These are phyloP conservation scores for Ondatra zibethicus DNA, from an alignment of 2,113 vertebrate genomes.

Conservation along the genomic window DNA sequence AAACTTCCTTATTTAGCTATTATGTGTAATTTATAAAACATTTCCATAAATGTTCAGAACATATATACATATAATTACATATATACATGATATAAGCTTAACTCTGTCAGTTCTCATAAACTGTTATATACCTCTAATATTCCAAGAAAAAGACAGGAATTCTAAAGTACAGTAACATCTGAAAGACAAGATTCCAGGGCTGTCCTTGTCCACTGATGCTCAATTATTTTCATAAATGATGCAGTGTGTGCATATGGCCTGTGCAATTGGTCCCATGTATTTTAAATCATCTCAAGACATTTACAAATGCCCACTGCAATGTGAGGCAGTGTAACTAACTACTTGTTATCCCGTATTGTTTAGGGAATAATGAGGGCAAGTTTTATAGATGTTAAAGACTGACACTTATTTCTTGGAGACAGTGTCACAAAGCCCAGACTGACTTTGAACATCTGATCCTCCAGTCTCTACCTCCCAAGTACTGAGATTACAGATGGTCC, in stretches of 20 bases:
- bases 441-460: background rate
- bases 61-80: background rate
- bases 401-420: background rate
- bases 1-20: constrained; percentile 42
- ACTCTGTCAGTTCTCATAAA: background rate
- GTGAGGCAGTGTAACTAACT: background rate
- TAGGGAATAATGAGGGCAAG: background rate
- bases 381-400: background rate
- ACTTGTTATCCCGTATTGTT: background rate
- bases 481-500: background rate
- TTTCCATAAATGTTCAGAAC: background rate
- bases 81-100: background rate
- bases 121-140: background rate
- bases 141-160: constrained; percentile 38
- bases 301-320: background rate
- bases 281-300: background rate
- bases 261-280: background rate
- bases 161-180: background rate
- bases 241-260: background rate
- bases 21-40: background rate
- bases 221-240: background rate
- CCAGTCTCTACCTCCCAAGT: background rate
- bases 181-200: background rate
- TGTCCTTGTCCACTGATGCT: background rate
- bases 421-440: background rate